Evolutionary conservation across 2,113 vertebrate species (phyloP).

Genomic region (Phoxinus phoxinus): DNA sequence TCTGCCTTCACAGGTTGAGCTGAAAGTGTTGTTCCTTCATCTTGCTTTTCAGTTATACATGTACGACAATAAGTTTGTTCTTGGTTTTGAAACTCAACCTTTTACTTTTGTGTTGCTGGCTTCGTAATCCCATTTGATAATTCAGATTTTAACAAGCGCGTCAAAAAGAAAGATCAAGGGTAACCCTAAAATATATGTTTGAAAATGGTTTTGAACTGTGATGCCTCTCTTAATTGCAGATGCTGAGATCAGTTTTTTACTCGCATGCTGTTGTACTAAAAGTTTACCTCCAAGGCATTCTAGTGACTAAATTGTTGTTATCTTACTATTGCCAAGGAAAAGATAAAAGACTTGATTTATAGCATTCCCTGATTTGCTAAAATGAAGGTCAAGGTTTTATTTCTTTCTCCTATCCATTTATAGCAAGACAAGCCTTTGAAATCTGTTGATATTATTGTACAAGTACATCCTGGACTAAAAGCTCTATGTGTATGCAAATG

Average conservation of each 20-base stretch:
- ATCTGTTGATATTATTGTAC: slow-evolving; percentile 24
- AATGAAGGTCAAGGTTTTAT: slow-evolving; percentile 12
- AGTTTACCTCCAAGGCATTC: neutral
- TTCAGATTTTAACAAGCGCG: neutral
- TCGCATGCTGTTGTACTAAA: neutral
- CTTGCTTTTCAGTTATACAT: neutral
- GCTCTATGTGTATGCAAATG: slow-evolving; percentile 49
- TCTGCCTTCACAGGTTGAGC: neutral
- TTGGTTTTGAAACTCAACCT: neutral
- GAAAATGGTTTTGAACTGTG: neutral
- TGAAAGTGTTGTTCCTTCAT: neutral
- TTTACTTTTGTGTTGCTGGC: neutral
- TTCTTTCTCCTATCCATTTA: neutral
- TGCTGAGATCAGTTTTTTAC: neutral
- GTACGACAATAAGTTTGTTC: neutral
- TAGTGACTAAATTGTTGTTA: neutral
- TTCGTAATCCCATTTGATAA: too few relatives aligned
- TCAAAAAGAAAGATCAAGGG: neutral
- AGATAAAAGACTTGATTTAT: neutral
- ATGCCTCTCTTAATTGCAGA: neutral
- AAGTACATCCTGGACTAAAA: slow-evolving; percentile 35
- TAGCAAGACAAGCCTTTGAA: slow-evolving; percentile 28
- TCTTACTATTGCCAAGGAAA: neutral
- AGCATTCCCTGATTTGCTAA: neutral
- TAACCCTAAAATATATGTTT: neutral